Evolutionary conservation across 2,888 invertebrate genomes (phyloP).

Genomic region (Marasmarcha lunaedactyla): DNA sequence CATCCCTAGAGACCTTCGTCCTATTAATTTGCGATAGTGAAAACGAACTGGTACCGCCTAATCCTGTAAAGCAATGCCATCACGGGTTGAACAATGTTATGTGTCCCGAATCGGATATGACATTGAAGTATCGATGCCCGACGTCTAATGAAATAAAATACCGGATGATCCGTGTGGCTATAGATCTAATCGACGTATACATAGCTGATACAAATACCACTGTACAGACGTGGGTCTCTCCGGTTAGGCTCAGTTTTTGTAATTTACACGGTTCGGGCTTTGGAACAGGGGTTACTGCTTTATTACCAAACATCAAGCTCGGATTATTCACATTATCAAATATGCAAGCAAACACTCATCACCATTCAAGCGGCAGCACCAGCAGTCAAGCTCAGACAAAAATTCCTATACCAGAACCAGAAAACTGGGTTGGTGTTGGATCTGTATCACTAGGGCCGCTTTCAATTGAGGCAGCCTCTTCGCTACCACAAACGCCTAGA

Average conservation of each 20-base stretch:
- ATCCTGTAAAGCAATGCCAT: constrained; percentile 81
- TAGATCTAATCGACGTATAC: constrained; percentile 92
- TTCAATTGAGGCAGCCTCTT: constrained; percentile 88
- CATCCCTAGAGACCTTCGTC: constrained; percentile 89
- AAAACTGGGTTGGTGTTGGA: constrained; percentile 93
- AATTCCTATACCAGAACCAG: constrained; percentile 37
- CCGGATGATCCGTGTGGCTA: constrained; percentile 88
- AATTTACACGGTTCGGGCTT: constrained; percentile 95
- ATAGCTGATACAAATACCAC: constrained; percentile 91
- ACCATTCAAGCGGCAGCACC: constrained; percentile 67
- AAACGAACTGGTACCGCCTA: constrained; percentile 88
- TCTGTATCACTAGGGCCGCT: constrained; percentile 91
- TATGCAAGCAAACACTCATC: constrained; percentile 60
- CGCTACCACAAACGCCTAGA: constrained; percentile 81
- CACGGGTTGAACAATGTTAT: constrained; percentile 79
- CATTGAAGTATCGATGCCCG: constrained; percentile 81
- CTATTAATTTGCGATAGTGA: constrained; percentile 89
- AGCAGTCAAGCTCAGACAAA: constrained; percentile 35
- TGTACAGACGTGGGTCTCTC: constrained; percentile 89
- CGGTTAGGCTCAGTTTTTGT: constrained; percentile 89
- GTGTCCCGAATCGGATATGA: constrained; percentile 77
- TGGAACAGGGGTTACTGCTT: constrained; percentile 87
- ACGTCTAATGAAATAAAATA: constrained; percentile 91
- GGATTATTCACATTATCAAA: constrained; percentile 76
- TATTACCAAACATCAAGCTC: constrained; percentile 79